These are phyloP conservation scores for Eumaeus atala DNA, from an alignment of 1,140 invertebrate genomes.

Conservation along the genomic window DNA sequence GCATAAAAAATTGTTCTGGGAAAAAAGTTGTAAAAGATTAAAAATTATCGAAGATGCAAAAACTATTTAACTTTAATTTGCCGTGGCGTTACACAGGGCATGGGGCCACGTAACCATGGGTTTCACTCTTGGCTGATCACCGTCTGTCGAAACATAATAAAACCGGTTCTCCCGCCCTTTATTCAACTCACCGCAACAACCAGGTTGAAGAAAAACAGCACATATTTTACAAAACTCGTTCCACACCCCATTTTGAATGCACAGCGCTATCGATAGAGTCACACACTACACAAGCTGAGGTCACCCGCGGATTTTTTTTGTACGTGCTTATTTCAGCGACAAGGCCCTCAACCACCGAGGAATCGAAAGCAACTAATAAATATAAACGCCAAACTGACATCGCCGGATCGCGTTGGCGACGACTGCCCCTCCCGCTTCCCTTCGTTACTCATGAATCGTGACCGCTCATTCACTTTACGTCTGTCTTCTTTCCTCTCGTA, in stretches of 20 bases:
- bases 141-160: conserved; percentile 36
- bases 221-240: conserved; percentile 86
- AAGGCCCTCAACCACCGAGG: conserved; percentile 25
- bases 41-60: too few relatives aligned
- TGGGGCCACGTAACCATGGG: conserved; percentile 31
- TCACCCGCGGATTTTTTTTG: conserved; percentile 57
- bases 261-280: conserved; percentile 34
- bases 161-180: conserved; percentile 65
- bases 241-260: conserved; percentile 78
- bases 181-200: conserved; percentile 85
- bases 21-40: too few relatives aligned
- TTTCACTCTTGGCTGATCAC: conserved; percentile 54
- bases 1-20: too few relatives aligned
- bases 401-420: conserved; percentile 53
- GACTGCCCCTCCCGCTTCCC: conserved; percentile 35
- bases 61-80: background rate
- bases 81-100: conserved; percentile 1
- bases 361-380: conserved; percentile 55
- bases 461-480: conserved; percentile 57
- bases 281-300: conserved; percentile 53
- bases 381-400: conserved; percentile 40
- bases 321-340: conserved; percentile 26
- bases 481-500: conserved; percentile 37
- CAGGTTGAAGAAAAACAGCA: conserved; percentile 89
- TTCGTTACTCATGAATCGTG: conserved; percentile 46